Base-by-base conservation (phyloP, 2,888 invertebrate species). In the Gryllus longicercus region DNA sequence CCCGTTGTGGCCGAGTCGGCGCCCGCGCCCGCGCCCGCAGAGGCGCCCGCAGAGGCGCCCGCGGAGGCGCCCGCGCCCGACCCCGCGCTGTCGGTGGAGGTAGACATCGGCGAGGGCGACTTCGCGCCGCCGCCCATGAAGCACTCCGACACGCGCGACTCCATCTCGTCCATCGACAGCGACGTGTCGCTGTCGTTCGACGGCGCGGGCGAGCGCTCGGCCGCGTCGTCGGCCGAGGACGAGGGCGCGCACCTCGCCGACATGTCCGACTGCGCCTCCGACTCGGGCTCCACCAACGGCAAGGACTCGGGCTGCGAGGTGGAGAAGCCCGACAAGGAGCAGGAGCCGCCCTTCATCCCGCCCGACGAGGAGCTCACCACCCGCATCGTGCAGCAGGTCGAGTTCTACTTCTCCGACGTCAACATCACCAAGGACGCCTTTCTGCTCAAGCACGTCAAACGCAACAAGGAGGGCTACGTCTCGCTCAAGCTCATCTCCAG, bases 371-470 rank as follows among this genome's bases (percentile, higher is more conserved):
- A 95, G 84, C 87, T 95, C 51, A 91, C 94, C 16, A 91, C 92
- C 82, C 92, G 93, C 84, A 96, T 96, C 84, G 92, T 94, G 78
- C 91, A 93, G 77, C 96, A 96, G 86, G 97, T 98, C 49, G 98
- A 98, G 88, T 96, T 95, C 86, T 98, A 98, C 88, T 98, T 98
- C 88, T 96, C 96, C 82, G 96, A 98, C 86, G 96, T 95, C 79
- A 97, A 96, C 87, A 96, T 98, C 84, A 92, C 96, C 5, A 97
- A 97, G 86, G 98, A 98, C 86, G 96, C 97, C 18, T 98, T 98
- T 87, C 89, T 98, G 77, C 88, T 98, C 82, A 98, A 98, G 86
- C 98, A 98, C 86, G 97, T 98, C 38, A 92, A 96, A 80, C 91
- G 97, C 79, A 97, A 98, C 87, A 97, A 97, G 87, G 97, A 97